These are phyloP conservation scores for Drosophila auraria DNA, from an alignment of 1,140 invertebrate species.

Conservation along the genomic window DNA sequence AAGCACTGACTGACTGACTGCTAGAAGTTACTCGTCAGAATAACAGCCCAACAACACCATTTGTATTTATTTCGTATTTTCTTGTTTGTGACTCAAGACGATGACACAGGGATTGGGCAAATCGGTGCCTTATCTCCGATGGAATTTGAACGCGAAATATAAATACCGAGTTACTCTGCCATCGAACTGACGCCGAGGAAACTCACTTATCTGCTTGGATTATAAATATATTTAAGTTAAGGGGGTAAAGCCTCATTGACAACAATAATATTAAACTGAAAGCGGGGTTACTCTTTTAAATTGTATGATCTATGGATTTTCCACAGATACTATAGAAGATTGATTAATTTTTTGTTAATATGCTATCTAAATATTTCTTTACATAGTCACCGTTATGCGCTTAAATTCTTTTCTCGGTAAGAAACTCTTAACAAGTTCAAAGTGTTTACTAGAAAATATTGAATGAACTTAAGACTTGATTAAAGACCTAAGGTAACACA, in stretches of 20 bases:
- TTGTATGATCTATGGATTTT: neutral
- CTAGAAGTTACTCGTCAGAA: conserved; percentile 28
- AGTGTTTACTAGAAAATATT: neutral
- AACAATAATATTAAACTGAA: neutral
- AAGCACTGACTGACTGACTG: conserved; percentile 10
- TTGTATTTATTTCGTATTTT: conserved; percentile 10
- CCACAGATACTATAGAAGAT: neutral
- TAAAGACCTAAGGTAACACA: no score
- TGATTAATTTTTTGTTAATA: no score
- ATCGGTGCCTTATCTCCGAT: conserved; percentile 25
- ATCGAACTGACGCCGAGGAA: neutral
- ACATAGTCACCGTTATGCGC: neutral
- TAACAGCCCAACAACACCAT: conserved; percentile 28
- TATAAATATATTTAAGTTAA: conserved; percentile 1
- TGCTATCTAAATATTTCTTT: neutral
- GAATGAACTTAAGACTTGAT: neutral
- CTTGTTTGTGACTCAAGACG: conserved; percentile 39
- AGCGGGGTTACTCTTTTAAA: neutral
- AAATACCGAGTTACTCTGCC: neutral
- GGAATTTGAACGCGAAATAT: conserved; percentile 24
- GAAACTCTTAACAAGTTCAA: neutral
- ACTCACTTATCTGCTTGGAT: conserved; percentile 8
- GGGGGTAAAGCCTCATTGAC: neutral
- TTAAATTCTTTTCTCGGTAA: neutral
- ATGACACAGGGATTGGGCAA: conserved; percentile 33